Percentiles rank a stretch among this genome's conserved stretches.
phyloP scores from a whole-genome alignment of 2,888 invertebrate species.

The Acleris cristana region DNA sequence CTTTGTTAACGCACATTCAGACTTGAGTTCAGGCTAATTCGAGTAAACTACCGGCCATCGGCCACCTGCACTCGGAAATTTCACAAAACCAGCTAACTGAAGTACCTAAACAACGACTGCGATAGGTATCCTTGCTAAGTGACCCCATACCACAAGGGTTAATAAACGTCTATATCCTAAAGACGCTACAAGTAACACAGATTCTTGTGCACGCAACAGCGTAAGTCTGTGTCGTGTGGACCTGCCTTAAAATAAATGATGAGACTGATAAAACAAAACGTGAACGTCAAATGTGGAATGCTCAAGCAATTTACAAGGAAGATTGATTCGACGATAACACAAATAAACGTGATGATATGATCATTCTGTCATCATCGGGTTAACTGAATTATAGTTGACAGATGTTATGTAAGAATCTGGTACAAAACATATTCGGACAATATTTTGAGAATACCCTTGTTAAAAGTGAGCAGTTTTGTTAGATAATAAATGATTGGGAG shows the following conservation, averaged over 20 bases:
- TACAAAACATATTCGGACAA: slow-evolving; percentile 8
- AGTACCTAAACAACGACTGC: too few relatives aligned
- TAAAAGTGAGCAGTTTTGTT: slow-evolving; percentile 40
- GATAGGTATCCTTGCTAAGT: too few relatives aligned
- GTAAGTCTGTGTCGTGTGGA: too few relatives aligned
- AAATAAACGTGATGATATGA: slow-evolving; percentile 61
- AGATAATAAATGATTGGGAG: slow-evolving; percentile 50
- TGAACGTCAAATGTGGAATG: slow-evolving; percentile 55
- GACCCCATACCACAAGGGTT: too few relatives aligned
- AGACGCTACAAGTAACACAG: too few relatives aligned
- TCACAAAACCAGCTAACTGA: too few relatives aligned
- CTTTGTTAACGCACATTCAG: too few relatives aligned
- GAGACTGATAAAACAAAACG: slow-evolving; percentile 44
- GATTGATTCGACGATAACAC: slow-evolving; percentile 65
- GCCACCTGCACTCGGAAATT: too few relatives aligned
- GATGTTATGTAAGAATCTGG: slow-evolving; percentile 44
- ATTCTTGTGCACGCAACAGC: too few relatives aligned
- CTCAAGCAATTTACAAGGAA: slow-evolving; percentile 54
- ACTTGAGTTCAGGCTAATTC: too few relatives aligned
- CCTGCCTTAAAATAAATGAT: slow-evolving; percentile 42
- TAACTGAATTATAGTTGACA: slow-evolving; percentile 19
- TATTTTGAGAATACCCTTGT: slow-evolving; percentile 1
- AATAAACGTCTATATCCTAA: too few relatives aligned
- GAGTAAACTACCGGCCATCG: too few relatives aligned
- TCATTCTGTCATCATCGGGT: slow-evolving; percentile 40